Conservation (phyloP, 2,888 invertebrate species). For the Lepas anatifera region DNA sequence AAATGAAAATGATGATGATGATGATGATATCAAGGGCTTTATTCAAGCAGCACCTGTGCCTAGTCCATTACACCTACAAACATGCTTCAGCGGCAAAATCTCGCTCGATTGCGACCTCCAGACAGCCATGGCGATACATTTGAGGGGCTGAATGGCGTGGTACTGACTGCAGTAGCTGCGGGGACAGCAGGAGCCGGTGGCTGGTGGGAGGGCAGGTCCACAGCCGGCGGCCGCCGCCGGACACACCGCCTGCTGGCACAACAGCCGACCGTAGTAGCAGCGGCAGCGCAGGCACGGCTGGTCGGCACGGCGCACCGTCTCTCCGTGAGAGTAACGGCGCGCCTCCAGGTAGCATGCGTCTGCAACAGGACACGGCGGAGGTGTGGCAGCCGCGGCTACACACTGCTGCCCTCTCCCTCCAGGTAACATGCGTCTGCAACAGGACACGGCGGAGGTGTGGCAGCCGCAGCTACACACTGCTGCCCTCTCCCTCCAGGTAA, state of each 20-base stretch:
- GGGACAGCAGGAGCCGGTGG: conserved; percentile 37
- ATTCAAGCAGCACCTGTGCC: too few species aligned
- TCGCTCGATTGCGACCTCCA: too few species aligned
- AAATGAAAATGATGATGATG: too few species aligned
- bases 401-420: too few species aligned
- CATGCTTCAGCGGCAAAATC: too few species aligned
- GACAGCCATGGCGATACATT: too few species aligned
- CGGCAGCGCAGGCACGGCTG: conserved; percentile 44
- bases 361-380: background rate
- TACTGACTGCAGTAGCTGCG: conserved; percentile 42
- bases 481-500: conserved; percentile 35
- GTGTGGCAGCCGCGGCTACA: too few species aligned
- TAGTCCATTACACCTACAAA: too few species aligned
- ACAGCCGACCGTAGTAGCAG: conserved; percentile 46
- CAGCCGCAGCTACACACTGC: too few species aligned
- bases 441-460: too few species aligned
- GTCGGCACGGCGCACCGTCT: conserved; percentile 38
- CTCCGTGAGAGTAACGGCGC: conserved; percentile 41
- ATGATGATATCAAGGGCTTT: too few species aligned
- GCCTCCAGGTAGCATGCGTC: conserved; percentile 37
- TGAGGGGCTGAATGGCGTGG: too few species aligned
- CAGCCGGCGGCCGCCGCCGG: conserved; percentile 23
- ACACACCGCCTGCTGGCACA: conserved; percentile 45
- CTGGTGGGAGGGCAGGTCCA: background rate
- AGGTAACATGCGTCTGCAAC: conserved; percentile 33